A percentile compares a stretch with the other conserved stretches of the same genome.
Conservation (phyloP, 1,140 invertebrate genomes). For the Stegodyphus dumicola region DNA sequence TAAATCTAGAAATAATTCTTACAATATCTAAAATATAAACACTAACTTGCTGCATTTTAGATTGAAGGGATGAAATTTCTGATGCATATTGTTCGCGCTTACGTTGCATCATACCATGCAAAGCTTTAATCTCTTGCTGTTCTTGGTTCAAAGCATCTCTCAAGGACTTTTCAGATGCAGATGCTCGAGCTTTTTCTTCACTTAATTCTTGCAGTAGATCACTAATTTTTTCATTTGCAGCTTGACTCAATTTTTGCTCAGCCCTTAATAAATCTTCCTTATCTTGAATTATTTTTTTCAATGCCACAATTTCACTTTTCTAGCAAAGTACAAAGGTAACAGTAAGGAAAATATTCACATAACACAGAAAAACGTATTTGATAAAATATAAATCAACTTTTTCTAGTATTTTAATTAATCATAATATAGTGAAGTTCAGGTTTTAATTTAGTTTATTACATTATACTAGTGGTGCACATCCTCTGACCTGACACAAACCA, state of each 20-base stretch:
- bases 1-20: no score
- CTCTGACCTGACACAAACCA: no score
- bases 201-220: constrained; percentile 31
- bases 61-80: constrained; percentile 32
- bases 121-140: constrained; percentile 47
- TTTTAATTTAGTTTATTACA: background rate
- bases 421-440: background rate
- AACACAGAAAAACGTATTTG: background rate
- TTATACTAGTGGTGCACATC: no score
- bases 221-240: constrained; percentile 39
- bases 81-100: constrained; percentile 32
- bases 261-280: constrained; percentile 26
- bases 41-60: constrained; percentile 42
- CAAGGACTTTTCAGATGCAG: constrained; percentile 37
- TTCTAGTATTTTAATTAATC: constrained; percentile 6
- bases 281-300: constrained; percentile 61
- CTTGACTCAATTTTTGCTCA: constrained; percentile 34
- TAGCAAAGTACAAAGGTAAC: background rate
- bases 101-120: constrained; percentile 55
- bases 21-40: background rate
- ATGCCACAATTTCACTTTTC: constrained; percentile 37
- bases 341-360: background rate
- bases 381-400: background rate
- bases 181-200: constrained; percentile 29
- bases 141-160: constrained; percentile 42